Percentiles rank a stretch among this genome's conserved stretches.
These are phyloP conservation scores for Petrophora chlorosata DNA, from an alignment of 2,888 invertebrate species.

Conservation along the genomic window DNA sequence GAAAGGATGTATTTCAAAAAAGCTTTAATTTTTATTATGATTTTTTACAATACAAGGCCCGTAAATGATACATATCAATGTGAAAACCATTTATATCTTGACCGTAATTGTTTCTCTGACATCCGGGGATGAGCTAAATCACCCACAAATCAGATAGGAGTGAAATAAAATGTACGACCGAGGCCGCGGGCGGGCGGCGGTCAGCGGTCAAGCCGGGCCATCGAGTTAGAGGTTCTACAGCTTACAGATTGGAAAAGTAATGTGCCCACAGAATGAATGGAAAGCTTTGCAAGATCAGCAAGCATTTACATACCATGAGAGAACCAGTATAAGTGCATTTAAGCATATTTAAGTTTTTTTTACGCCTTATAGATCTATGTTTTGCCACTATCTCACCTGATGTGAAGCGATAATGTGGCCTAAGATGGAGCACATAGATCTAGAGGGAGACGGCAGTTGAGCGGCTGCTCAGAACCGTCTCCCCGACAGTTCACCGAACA, in stretches of 20 bases:
- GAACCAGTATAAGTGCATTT: too few species aligned
- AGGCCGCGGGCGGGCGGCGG: constrained; percentile 36
- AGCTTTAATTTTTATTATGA: not conserved
- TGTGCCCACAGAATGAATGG: not conserved
- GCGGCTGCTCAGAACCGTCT: too few species aligned
- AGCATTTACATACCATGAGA: too few species aligned
- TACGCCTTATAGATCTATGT: too few species aligned
- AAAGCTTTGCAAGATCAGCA: not conserved
- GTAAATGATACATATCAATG: constrained; percentile 15
- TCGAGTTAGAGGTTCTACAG: constrained; percentile 9
- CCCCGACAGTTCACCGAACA: too few species aligned
- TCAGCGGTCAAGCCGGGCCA: constrained; percentile 29
- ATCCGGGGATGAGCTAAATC: constrained; percentile 51
- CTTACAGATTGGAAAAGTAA: not conserved
- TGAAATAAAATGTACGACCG: constrained; percentile 58
- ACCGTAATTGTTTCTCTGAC: constrained; percentile 67
- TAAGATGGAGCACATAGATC: too few species aligned
- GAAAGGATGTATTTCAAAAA: too few species aligned
- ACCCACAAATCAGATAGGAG: constrained; percentile 67
- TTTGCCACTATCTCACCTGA: too few species aligned
- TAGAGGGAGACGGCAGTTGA: too few species aligned
- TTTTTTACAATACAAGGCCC: not conserved
- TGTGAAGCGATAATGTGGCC: too few species aligned
- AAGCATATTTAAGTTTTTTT: too few species aligned
- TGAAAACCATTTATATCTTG: constrained; percentile 30